phyloP scores from a whole-genome alignment of 2,113 vertebrate genomes.

The Nestor notabilis region DNA sequence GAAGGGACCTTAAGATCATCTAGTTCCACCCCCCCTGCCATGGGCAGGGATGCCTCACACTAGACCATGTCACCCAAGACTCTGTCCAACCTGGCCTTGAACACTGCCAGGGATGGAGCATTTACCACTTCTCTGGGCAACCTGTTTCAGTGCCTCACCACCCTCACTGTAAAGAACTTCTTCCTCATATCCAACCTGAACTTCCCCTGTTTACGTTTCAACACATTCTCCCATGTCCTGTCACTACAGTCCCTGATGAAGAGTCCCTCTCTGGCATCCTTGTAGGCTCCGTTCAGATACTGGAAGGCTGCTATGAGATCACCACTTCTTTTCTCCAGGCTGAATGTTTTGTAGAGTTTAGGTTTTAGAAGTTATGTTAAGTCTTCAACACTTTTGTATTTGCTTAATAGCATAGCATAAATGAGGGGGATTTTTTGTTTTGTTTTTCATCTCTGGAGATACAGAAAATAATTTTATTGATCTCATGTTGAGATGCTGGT shows the following conservation, averaged over 20 bases:
- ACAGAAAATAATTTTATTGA: neutral
- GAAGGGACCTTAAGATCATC: too few relatives aligned
- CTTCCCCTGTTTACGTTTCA: neutral
- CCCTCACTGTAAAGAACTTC: neutral
- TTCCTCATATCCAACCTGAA: neutral
- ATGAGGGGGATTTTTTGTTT: neutral
- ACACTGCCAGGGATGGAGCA: neutral
- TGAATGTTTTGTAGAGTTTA: neutral
- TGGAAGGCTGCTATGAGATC: neutral
- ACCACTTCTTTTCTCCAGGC: neutral
- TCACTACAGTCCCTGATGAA: neutral
- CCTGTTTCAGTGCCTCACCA: neutral
- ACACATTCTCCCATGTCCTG: neutral
- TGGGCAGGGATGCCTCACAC: neutral
- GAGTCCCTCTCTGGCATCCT: neutral
- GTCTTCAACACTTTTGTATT: neutral
- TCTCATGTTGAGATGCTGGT: accelerated
- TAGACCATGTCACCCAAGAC: neutral
- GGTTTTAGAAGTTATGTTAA: neutral
- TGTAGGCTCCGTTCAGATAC: neutral
- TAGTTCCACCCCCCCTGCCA: too few relatives aligned
- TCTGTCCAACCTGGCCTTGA: neutral
- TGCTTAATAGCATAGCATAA: neutral
- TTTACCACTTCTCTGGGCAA: neutral
- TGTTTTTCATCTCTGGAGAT: neutral